These are phyloP conservation scores for Salminus brasiliensis DNA, from an alignment of 2,113 vertebrate species.

Conservation along the genomic window DNA sequence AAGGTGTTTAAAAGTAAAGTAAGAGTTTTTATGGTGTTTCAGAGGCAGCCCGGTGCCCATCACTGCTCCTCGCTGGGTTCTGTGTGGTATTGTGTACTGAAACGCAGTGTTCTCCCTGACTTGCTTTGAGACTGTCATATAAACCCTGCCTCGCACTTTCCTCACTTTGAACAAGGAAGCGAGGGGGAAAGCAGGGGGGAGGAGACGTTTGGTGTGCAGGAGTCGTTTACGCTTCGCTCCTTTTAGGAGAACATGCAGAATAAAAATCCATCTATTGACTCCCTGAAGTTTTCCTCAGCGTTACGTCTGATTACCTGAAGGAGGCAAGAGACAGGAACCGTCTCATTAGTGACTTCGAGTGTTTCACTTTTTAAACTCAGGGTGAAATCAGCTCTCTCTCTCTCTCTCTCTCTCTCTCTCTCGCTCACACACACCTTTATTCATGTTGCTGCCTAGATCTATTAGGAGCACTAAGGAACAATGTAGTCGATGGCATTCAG, in stretches of 20 bases:
- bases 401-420: too few species aligned
- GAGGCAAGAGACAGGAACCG: neutral
- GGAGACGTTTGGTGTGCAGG: slow-evolving; percentile 21
- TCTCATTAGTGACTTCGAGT: slow-evolving; percentile 35
- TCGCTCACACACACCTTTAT: slow-evolving; percentile 1
- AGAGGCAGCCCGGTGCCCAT: neutral
- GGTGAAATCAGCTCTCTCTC: slow-evolving; percentile 1
- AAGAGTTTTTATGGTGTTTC: neutral
- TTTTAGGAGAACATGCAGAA: slow-evolving; percentile 33
- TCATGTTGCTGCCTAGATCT: neutral
- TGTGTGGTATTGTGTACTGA: slow-evolving; percentile 27
- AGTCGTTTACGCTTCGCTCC: neutral
- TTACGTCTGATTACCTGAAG: slow-evolving; percentile 37
- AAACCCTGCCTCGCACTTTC: neutral
- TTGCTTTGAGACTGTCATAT: neutral
- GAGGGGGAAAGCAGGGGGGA: neutral
- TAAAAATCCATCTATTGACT: slow-evolving; percentile 36
- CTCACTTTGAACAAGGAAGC: slow-evolving; percentile 12
- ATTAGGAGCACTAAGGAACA: neutral
- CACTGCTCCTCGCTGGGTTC: slow-evolving; percentile 3
- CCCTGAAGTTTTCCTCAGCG: slow-evolving; percentile 29
- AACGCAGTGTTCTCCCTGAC: slow-evolving; percentile 21
- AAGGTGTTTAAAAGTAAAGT: neutral
- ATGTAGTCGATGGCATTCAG: neutral
- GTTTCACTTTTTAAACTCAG: slow-evolving; percentile 23